Base-by-base conservation (phyloP, 2,113 vertebrate species). In the Ploceus nigricollis region DNA sequence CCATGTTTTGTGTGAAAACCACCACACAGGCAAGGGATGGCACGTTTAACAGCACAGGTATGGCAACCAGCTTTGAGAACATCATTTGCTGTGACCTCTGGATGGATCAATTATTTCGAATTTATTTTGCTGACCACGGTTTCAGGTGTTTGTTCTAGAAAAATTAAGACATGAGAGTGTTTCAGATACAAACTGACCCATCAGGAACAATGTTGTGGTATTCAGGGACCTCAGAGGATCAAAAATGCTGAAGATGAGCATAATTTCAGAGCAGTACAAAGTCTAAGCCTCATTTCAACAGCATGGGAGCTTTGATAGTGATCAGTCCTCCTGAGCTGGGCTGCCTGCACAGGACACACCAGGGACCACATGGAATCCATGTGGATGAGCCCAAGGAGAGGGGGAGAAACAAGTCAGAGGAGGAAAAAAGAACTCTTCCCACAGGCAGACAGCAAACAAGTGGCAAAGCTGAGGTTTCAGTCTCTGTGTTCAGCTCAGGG, bases 281-380 rank as follows among this genome's bases (percentile, higher is more conserved):
- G 21, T 54, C n/a, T 28, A 28, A 17, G 15, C 6, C 10, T n/a
- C 11, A 25, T 22, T 54, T 82, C 33, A 63, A 3, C 11, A 42
- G 28, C 0, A 5, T 10, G 25, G 42, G 45, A 73, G 13, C 60
- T 54, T 42, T 2, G 1, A 6, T 2, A 35, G 71, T 47, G 63
- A 39, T 25, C 3, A 25, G 45, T 45, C 7, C 13, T 64, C 18
- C 10, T n/a, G 20, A 0, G 1, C 11, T 20, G 50, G 45, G 33
- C 51, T 93, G 63, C 70, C n/a, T 35, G 28, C 50, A 48, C 40
- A 45, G 47, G 35, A 25, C n/a, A 40, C 6, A 2, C 16, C 1
- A 2, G 15, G 20, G 8, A 69, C 7, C n/a, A 66, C 45, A 7
- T 0, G 6, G 42, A 82, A 79, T 63, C 28, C 1, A 3, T 13